Conservation (phyloP, 1,140 invertebrate genomes). For the Apocrypta bakeri region DNA sequence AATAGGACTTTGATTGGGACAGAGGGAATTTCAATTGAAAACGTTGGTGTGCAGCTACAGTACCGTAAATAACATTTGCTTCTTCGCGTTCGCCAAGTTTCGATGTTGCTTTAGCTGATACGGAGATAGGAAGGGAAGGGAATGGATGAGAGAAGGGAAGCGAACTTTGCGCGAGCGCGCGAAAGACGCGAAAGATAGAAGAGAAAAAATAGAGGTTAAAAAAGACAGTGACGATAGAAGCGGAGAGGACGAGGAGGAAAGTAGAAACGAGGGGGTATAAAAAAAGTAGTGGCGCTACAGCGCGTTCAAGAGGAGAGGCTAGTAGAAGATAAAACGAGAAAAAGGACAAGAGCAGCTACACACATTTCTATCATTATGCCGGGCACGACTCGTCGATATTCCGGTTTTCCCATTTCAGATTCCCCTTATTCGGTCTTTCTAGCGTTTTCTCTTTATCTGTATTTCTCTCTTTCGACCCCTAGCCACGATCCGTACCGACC, state of each 20-base stretch:
- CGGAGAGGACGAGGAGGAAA: background rate
- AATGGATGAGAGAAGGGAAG: background rate
- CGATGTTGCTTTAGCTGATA: slow-evolving; percentile 11
- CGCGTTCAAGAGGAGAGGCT: background rate
- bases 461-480: slow-evolving; percentile 11
- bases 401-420: slow-evolving; percentile 58
- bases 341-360: slow-evolving; percentile 21
- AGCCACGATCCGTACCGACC: background rate
- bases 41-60: slow-evolving; percentile 31
- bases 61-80: slow-evolving; percentile 58
- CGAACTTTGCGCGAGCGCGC: slow-evolving; percentile 5
- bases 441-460: slow-evolving; percentile 8
- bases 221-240: slow-evolving; percentile 19
- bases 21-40: slow-evolving; percentile 60
- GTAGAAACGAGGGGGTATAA: background rate
- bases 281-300: background rate
- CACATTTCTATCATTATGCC: slow-evolving; percentile 59
- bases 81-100: slow-evolving; percentile 43
- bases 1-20: slow-evolving; percentile 63
- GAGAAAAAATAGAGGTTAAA: background rate
- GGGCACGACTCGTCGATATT: slow-evolving; percentile 59
- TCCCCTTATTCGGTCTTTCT: slow-evolving; percentile 35
- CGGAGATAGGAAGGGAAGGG: background rate
- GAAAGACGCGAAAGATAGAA: background rate
- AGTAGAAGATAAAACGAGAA: slow-evolving; percentile 2